Percentiles rank a stretch among this genome's conserved stretches.
These are phyloP conservation scores for Nomada ferruginata DNA, from an alignment of 2,888 invertebrate genomes.

Conservation along the genomic window DNA sequence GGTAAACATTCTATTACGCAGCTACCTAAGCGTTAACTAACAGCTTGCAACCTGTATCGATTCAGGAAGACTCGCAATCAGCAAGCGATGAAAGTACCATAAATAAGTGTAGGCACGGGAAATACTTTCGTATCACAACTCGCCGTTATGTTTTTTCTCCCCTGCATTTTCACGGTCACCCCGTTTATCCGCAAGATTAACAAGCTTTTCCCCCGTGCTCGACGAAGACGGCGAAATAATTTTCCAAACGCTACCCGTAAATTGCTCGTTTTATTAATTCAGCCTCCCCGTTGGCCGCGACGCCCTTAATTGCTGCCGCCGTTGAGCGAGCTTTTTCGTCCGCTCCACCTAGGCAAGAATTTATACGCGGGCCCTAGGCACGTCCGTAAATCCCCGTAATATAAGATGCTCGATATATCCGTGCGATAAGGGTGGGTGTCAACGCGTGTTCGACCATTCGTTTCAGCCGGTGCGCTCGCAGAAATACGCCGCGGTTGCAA, in stretches of 20 bases:
- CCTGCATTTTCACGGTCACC: not conserved
- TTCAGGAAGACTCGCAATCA: too few species aligned
- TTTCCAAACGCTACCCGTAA: constrained; percentile 10
- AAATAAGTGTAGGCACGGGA: too few species aligned
- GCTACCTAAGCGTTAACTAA: not conserved
- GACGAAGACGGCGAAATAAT: not conserved
- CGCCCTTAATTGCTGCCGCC: constrained; percentile 33
- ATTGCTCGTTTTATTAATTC: constrained; percentile 43
- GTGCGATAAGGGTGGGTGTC: constrained; percentile 57
- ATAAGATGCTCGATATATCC: constrained; percentile 45
- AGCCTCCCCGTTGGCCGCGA: not conserved
- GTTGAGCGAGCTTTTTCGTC: constrained; percentile 20
- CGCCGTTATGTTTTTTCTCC: not conserved
- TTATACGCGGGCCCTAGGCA: constrained; percentile 2
- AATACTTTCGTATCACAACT: too few species aligned
- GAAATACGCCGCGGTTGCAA: too few species aligned
- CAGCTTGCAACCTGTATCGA: not conserved
- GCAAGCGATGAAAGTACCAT: too few species aligned
- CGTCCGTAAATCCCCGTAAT: constrained; percentile 48
- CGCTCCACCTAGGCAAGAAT: constrained; percentile 30
- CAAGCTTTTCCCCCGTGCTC: not conserved
- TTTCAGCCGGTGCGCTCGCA: constrained; percentile 8
- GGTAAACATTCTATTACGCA: not conserved
- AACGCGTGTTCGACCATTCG: constrained; percentile 38
- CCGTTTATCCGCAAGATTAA: not conserved